Percentiles rank a stretch among this genome's conserved stretches.
phyloP scores from a whole-genome alignment of 2,888 invertebrate genomes.

The Ephialtes manifestator region DNA sequence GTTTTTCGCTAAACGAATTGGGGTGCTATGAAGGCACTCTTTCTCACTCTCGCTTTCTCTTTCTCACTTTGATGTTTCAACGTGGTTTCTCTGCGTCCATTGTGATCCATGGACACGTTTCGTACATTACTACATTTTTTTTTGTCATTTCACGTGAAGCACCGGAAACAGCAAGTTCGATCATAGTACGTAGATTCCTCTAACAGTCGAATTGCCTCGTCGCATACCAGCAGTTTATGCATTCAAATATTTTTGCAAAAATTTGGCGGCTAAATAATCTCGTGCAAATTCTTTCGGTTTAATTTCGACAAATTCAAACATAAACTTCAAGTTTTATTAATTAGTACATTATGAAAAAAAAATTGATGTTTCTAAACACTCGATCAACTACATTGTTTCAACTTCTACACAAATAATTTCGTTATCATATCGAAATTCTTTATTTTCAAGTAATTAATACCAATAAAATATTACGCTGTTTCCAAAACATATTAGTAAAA shows the following conservation, averaged over 20 bases:
- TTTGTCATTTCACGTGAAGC: constrained; percentile 10
- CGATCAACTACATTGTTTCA: neutral
- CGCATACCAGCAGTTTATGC: constrained; percentile 71
- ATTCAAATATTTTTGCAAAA: constrained; percentile 57
- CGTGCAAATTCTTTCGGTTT: neutral
- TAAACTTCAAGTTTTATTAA: neutral
- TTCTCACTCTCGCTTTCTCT: constrained; percentile 71
- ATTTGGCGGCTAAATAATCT: neutral
- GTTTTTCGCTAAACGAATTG: constrained; percentile 74
- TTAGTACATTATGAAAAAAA: neutral
- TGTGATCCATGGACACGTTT: neutral
- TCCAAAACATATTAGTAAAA: neutral
- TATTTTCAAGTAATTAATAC: neutral
- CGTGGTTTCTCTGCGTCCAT: neutral
- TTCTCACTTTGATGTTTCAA: constrained; percentile 22
- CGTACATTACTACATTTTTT: neutral
- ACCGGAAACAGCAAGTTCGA: constrained; percentile 37
- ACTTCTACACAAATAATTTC: neutral
- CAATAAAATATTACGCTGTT: neutral
- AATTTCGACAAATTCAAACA: neutral
- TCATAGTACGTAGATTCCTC: constrained; percentile 56
- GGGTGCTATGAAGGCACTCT: constrained; percentile 73
- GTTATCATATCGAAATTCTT: neutral
- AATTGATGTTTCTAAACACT: neutral
- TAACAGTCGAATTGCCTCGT: constrained; percentile 71